A percentile compares a stretch with the other conserved stretches of the same genome.
phyloP scores from a whole-genome alignment of 2,888 invertebrate genomes.

The Xylocampa areola region DNA sequence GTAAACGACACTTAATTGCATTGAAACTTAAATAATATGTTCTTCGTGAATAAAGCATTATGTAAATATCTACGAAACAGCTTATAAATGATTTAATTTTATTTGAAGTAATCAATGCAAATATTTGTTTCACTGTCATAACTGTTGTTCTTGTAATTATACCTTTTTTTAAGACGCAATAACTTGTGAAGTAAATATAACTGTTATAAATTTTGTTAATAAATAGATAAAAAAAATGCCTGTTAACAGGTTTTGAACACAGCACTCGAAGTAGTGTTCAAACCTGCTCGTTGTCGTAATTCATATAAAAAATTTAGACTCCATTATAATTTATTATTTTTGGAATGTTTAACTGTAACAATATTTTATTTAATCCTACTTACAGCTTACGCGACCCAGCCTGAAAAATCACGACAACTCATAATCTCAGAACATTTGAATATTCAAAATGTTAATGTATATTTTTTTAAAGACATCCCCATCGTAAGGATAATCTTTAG shows the following conservation, averaged over 20 bases:
- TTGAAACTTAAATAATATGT: too few relatives aligned
- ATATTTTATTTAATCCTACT: constrained; percentile 28
- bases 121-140: too few relatives aligned
- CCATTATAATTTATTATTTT: constrained; percentile 2
- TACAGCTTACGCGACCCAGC: constrained; percentile 8
- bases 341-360: constrained; percentile 7
- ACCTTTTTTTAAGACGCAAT: too few relatives aligned
- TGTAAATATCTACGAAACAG: not conserved
- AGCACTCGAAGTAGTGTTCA: too few relatives aligned
- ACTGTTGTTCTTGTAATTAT: too few relatives aligned
- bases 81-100: not conserved
- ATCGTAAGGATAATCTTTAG: constrained; percentile 63
- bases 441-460: constrained; percentile 54
- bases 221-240: too few relatives aligned
- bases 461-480: constrained; percentile 62
- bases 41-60: not conserved
- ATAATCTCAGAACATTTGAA: constrained; percentile 44
- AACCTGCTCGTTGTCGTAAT: too few relatives aligned
- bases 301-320: not conserved
- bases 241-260: too few relatives aligned
- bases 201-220: too few relatives aligned
- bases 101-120: too few relatives aligned
- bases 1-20: too few relatives aligned
- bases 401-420: constrained; percentile 48
- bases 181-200: too few relatives aligned